Percentiles rank a stretch among this genome's conserved stretches.
Conservation (phyloP, 2,113 vertebrate genomes). For the Corvus hawaiiensis region DNA sequence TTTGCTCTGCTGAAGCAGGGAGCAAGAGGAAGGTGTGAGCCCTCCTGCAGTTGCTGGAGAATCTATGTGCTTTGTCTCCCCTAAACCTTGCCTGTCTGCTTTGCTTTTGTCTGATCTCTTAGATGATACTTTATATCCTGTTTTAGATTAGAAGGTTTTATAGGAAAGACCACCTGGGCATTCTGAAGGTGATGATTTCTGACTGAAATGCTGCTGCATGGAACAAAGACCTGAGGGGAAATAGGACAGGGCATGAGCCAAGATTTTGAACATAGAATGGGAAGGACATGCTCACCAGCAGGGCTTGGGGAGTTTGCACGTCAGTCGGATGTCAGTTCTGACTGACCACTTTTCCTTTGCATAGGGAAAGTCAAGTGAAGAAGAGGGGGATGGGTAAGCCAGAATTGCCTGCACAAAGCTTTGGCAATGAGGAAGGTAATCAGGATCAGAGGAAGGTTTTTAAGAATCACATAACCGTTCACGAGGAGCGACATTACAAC, state of each 20-base stretch:
- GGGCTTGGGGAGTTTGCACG: background rate
- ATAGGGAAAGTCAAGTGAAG: background rate
- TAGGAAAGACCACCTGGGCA: background rate
- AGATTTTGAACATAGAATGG: background rate
- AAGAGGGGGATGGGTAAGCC: background rate
- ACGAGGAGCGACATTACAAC: background rate
- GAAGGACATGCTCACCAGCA: background rate
- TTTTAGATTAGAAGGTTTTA: background rate
- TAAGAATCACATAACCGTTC: background rate
- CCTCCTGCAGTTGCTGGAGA: background rate
- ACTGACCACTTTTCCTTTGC: rapidly evolving
- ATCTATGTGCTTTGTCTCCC: background rate
- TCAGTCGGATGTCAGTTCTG: background rate
- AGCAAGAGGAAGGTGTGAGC: background rate
- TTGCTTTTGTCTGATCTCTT: background rate
- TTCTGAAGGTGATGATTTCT: background rate
- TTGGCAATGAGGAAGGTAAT: background rate
- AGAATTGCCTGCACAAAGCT: background rate
- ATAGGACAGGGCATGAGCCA: background rate
- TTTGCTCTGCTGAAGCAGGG: background rate
- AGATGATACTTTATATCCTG: background rate
- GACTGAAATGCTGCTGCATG: background rate
- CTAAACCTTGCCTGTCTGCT: background rate
- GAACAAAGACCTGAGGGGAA: background rate
- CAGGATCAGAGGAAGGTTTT: background rate